phyloP scores from a whole-genome alignment of 2,888 invertebrate genomes.

The Dolomedes plantarius region DNA sequence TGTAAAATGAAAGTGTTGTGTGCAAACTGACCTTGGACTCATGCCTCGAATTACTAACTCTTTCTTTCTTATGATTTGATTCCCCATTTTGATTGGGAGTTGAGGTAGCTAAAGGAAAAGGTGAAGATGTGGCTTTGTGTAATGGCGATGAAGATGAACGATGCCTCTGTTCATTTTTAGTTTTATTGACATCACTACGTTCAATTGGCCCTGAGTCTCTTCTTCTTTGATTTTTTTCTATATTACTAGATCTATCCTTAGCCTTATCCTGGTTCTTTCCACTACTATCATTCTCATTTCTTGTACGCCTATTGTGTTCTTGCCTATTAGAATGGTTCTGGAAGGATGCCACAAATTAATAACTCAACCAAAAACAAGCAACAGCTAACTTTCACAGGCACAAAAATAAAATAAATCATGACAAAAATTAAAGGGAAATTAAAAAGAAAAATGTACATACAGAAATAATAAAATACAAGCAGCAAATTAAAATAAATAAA shows the following conservation, averaged over 20 bases:
- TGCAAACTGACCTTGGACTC: constrained; percentile 57
- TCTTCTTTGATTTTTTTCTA: constrained; percentile 68
- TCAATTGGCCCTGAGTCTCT: constrained; percentile 67
- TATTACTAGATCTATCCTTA: constrained; percentile 66
- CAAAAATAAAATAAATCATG: not conserved
- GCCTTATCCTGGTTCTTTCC: constrained; percentile 59
- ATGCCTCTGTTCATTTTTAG: constrained; percentile 64
- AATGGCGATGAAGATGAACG: constrained; percentile 64
- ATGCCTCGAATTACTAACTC: constrained; percentile 64
- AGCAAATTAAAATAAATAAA: not conserved
- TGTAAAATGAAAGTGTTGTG: too few relatives aligned
- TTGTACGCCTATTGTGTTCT: constrained; percentile 63
- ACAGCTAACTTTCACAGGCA: not conserved
- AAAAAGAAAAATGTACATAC: too few relatives aligned
- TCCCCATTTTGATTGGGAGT: constrained; percentile 69
- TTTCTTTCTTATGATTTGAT: constrained; percentile 70
- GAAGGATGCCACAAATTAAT: constrained; percentile 44
- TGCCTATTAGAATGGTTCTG: constrained; percentile 70
- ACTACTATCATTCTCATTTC: constrained; percentile 55
- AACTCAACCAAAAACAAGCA: not conserved
- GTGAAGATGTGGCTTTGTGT: constrained; percentile 71
- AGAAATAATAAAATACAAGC: too few relatives aligned
- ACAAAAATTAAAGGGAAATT: not conserved
- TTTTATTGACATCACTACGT: constrained; percentile 56
- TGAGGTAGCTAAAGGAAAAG: constrained; percentile 70